Base-by-base conservation (phyloP, 2,888 invertebrate species). In the Taphrorychus bicolor region DNA sequence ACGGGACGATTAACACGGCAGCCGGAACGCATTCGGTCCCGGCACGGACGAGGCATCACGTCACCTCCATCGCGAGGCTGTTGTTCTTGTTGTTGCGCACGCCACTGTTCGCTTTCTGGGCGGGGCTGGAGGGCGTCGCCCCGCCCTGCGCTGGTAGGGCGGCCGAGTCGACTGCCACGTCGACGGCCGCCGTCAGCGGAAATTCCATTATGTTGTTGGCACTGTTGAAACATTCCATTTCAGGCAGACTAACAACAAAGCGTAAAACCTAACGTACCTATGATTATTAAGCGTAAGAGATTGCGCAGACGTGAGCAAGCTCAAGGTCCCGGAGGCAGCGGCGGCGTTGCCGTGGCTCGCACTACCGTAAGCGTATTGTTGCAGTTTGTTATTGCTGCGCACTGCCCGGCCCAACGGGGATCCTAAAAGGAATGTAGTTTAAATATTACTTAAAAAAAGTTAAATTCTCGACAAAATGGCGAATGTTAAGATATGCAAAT, bases 61-160 rank as follows among this genome's bases (percentile, higher is more conserved):
- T 86, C 82, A 87, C 87, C 84, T 87, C 87, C 86, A 87, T 87
- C 73, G 85, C 85, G 72, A 86, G 80, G 76, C 85, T 84, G 21
- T 24, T 59, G 80, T 85, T 86, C 78, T 86, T 84, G 75, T 51
- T 70, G 64, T 67, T 70, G 18, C 70, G 59, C 14, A 70, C 67
- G 11, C 66, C 70, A 32, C 70, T 66, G 49, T 66, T 70, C 32
- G 65, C 21, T 7, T 41, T 21, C 19, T 40, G 21, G 2, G 22
- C 64, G 63, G 19, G 61, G 79, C 70, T 78, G 73, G 70, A 59
- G 74, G 71, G 60, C 73, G 74, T 66, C 49, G 74, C 70, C 14
- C 70, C 32, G 14, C 17, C 11, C 21, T 59, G 48, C 11, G 14
- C 14, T n/a, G 57, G 42, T 16, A 17, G n/a, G 4, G 5, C 14